Evolutionary conservation across 2,113 vertebrate genomes (phyloP).

Genomic region (Petaurus breviceps): DNA sequence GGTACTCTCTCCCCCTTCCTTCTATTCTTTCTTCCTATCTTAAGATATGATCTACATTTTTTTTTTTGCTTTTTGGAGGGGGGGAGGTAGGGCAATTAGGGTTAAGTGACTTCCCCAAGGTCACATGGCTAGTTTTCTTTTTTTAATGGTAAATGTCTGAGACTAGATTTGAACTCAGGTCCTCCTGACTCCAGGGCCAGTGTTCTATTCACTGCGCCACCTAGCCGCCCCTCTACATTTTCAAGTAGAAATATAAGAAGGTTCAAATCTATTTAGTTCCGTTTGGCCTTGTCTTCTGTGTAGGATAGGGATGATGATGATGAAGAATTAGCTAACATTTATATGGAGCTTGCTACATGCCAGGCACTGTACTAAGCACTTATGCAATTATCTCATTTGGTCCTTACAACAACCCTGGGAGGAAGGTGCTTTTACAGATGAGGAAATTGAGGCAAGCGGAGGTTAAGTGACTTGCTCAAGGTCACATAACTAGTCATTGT

Average conservation of each 20-base stretch:
- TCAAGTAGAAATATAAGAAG: neutral
- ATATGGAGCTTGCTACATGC: neutral
- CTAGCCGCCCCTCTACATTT: neutral
- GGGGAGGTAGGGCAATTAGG: no score
- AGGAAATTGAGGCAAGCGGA: neutral
- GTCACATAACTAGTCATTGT: neutral
- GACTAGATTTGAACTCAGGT: no score
- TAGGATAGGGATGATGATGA: neutral
- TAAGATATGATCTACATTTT: neutral
- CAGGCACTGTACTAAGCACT: neutral
- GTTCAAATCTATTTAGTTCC: neutral
- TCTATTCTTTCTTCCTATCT: neutral
- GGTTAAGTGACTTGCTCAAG: neutral
- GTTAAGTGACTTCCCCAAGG: no score
- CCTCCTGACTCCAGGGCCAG: no score
- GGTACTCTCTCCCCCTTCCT: neutral
- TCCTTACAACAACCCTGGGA: neutral
- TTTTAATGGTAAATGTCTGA: no score
- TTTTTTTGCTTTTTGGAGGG: no score
- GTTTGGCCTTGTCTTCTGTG: neutral
- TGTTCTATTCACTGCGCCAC: no score
- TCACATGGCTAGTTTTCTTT: no score
- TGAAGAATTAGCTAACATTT: neutral
- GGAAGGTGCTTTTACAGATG: neutral
- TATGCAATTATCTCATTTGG: neutral